Evolutionary conservation across 2,113 vertebrate genomes (phyloP).

Genomic region (Malurus alboscapulatus): DNA sequence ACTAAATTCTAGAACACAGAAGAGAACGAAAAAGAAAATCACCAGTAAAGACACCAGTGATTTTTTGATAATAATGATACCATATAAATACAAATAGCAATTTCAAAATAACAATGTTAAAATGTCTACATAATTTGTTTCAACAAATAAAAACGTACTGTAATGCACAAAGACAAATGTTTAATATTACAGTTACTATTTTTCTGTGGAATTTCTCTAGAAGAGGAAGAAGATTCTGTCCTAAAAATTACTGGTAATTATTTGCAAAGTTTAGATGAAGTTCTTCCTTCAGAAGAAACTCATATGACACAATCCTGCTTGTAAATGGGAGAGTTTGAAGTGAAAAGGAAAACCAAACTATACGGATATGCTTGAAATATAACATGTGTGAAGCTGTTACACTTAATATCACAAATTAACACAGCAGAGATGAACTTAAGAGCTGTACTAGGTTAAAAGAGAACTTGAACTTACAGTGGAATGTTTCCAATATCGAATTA

Average conservation of each 20-base stretch:
- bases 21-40: background rate
- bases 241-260: background rate
- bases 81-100: background rate
- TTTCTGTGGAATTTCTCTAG: background rate
- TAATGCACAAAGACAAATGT: background rate
- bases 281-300: background rate
- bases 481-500: slow-evolving; percentile 92
- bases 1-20: background rate
- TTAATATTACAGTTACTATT: background rate
- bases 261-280: background rate
- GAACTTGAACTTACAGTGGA: slow-evolving; percentile 79
- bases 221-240: background rate
- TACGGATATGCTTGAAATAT: background rate
- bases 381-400: background rate
- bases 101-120: background rate
- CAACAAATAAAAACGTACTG: background rate
- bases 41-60: background rate
- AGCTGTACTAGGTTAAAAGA: background rate
- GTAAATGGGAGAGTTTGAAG: background rate
- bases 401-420: background rate
- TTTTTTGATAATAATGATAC: background rate
- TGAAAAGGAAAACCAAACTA: background rate
- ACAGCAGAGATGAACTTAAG: background rate
- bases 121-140: background rate
- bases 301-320: background rate